A percentile compares a stretch with the other conserved stretches of the same genome.
Conservation (phyloP, 2,113 vertebrate genomes). For the Bufo bufo region DNA sequence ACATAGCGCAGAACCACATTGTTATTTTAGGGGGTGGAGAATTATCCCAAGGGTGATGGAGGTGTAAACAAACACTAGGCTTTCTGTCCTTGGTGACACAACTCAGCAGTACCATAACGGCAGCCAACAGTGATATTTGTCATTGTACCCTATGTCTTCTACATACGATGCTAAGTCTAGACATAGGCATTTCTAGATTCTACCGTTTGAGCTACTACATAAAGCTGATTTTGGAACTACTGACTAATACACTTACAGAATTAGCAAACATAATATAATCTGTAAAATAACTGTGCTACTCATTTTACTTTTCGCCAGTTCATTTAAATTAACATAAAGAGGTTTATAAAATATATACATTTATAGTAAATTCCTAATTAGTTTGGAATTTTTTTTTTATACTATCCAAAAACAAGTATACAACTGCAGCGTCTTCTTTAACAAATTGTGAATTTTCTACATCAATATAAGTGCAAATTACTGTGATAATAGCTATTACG, state of each 20-base stretch:
- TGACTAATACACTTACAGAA: not conserved
- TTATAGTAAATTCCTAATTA: constrained; percentile 20
- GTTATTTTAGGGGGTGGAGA: too few relatives aligned
- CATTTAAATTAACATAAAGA: constrained; percentile 20
- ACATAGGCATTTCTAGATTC: not conserved
- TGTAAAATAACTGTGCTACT: not conserved
- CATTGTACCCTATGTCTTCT: too few relatives aligned
- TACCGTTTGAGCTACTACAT: not conserved
- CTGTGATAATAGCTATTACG: constrained; percentile 48
- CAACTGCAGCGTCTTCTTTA: not conserved
- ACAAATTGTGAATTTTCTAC: constrained; percentile 35
- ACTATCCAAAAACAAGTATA: not conserved
- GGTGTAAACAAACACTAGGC: too few relatives aligned
- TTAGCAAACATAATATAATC: constrained; percentile 17
- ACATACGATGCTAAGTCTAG: not conserved
- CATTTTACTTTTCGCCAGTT: not conserved
- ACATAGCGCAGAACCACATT: not conserved
- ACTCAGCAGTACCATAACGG: too few relatives aligned
- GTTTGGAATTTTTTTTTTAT: not conserved
- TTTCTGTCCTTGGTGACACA: too few relatives aligned
- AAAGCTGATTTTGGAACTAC: not conserved
- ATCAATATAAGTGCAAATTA: constrained; percentile 41
- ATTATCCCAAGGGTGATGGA: too few relatives aligned
- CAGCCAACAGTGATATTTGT: too few relatives aligned
- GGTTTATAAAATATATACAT: not conserved